Evolutionary conservation across 2,888 invertebrate species (phyloP).

Genomic region (Pseudoips prasinana): DNA sequence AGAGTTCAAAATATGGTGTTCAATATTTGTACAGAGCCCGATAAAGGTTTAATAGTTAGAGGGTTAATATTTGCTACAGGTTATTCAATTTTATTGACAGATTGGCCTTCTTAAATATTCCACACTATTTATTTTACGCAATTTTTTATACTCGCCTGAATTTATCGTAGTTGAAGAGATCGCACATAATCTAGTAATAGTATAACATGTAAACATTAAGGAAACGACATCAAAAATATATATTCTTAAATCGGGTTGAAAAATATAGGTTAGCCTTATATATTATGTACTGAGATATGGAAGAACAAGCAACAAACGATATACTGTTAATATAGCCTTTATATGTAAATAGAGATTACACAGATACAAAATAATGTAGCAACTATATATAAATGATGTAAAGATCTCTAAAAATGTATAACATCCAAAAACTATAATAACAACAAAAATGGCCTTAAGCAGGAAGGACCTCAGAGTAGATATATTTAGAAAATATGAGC

Average conservation of each 20-base stretch:
- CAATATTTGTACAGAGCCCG: too few species aligned
- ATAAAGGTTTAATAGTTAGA: too few species aligned
- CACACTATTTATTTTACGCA: too few species aligned
- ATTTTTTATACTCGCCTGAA: constrained; percentile 24
- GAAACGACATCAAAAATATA: constrained; percentile 34
- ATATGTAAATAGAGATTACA: constrained; percentile 10
- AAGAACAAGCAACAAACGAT: constrained; percentile 32
- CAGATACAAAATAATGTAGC: constrained; percentile 12
- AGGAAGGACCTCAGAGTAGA: constrained; percentile 45
- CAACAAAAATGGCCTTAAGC: constrained; percentile 33
- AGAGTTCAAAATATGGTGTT: too few species aligned
- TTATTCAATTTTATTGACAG: too few species aligned
- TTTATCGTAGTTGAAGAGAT: constrained; percentile 16
- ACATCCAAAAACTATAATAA: constrained; percentile 31
- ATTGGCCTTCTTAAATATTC: too few species aligned
- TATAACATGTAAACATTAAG: constrained; percentile 27
- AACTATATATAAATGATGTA: constrained; percentile 21
- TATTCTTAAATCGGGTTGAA: constrained; percentile 26
- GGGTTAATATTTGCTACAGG: too few species aligned
- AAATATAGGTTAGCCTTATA: constrained; percentile 26
- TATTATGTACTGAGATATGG: constrained; percentile 23
- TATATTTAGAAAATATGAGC: constrained; percentile 39
- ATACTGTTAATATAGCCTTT: constrained; percentile 7
- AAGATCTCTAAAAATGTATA: constrained; percentile 38
- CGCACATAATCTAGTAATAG: constrained; percentile 17